Percentiles rank a stretch among this genome's conserved stretches.
Evolutionary conservation across 2,888 invertebrate genomes (phyloP).

Genomic region (Hypomecis atomaria): DNA sequence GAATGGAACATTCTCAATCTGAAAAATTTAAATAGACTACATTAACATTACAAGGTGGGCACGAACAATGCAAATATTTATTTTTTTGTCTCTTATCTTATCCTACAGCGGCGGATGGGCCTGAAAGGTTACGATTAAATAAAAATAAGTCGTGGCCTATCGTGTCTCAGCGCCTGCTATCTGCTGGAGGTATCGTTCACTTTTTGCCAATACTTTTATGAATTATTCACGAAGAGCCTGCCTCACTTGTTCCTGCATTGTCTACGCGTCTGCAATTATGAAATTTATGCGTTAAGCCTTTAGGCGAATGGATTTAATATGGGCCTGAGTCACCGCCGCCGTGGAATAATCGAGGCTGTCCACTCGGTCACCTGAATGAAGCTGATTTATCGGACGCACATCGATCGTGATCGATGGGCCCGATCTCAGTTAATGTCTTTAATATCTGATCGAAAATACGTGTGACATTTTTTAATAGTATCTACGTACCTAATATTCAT

Average conservation of each 20-base stretch:
- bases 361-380: conserved; percentile 71
- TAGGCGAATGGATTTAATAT: conserved; percentile 70
- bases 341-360: conserved; percentile 70
- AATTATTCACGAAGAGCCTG: conserved; percentile 73
- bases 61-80: conserved; percentile 52
- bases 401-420: conserved; percentile 74
- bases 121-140: conserved; percentile 64
- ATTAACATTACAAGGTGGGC: conserved; percentile 52
- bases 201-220: conserved; percentile 63
- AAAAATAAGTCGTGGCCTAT: conserved; percentile 65
- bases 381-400: conserved; percentile 76
- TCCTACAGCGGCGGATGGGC: conserved; percentile 57
- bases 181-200: conserved; percentile 58
- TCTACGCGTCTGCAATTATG: conserved; percentile 79
- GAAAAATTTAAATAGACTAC: conserved; percentile 41
- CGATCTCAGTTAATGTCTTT: conserved; percentile 52
- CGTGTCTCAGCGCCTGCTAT: conserved; percentile 57
- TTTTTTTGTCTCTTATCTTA: conserved; percentile 51
- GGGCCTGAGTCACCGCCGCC: conserved; percentile 65
- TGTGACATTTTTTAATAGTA: not conserved
- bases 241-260: conserved; percentile 78
- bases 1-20: not conserved
- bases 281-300: conserved; percentile 78
- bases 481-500: too few species aligned
- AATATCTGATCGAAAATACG: conserved; percentile 15